These are phyloP conservation scores for Oreocharis arfaki DNA, from an alignment of 2,113 vertebrate genomes.

Conservation along the genomic window DNA sequence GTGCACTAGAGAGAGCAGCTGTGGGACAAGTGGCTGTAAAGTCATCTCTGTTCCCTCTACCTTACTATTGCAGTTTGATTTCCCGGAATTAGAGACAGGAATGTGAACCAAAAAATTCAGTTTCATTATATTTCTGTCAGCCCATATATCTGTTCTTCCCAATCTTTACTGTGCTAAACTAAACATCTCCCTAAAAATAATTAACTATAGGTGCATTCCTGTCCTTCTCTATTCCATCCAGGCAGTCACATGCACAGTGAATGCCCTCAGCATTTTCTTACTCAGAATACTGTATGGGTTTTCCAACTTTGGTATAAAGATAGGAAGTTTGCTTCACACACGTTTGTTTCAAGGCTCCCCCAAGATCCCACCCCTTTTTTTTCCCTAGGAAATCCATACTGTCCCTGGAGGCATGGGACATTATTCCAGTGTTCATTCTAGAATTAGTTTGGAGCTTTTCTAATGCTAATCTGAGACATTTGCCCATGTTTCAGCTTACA, in stretches of 20 bases:
- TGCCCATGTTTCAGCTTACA: neutral
- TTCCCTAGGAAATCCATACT: neutral
- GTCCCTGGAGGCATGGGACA: neutral
- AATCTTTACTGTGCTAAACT: neutral
- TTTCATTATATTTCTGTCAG: neutral
- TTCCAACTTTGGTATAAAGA: neutral
- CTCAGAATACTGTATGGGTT: neutral
- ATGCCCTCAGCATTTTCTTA: neutral
- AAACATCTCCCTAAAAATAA: neutral
- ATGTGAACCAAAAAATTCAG: neutral
- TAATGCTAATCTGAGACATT: neutral
- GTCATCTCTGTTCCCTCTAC: neutral
- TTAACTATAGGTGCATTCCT: neutral
- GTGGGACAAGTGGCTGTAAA: neutral
- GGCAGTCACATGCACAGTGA: neutral
- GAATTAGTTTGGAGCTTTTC: neutral
- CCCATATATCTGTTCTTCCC: neutral
- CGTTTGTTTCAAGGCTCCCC: neutral
- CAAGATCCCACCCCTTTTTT: neutral
- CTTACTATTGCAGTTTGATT: neutral
- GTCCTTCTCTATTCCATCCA: neutral
- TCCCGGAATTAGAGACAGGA: neutral
- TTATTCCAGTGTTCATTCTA: neutral
- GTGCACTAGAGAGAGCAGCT: neutral
- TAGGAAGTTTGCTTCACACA: neutral